phyloP scores from a whole-genome alignment of 2,113 vertebrate species.

The Alethe castanea region DNA sequence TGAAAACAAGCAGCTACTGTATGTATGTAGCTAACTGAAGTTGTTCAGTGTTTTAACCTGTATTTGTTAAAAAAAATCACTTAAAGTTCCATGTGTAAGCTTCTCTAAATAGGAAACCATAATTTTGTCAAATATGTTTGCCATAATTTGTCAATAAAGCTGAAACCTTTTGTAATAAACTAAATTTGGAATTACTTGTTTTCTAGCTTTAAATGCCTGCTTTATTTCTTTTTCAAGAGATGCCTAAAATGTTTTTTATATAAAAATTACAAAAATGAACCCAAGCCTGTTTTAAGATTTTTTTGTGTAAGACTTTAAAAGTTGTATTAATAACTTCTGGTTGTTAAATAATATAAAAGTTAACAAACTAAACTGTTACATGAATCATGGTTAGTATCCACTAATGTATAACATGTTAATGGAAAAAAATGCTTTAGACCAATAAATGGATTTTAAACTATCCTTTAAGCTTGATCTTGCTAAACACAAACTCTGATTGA shows the following conservation, averaged over 20 bases:
- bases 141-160: conserved; percentile 91
- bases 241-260: conserved; percentile 88
- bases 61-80: conserved; percentile 96
- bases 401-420: conserved; percentile 93
- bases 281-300: conserved; percentile 86
- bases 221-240: conserved; percentile 87
- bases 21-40: conserved; percentile 95
- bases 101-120: conserved; percentile 96
- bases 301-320: conserved; percentile 89
- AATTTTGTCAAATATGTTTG: conserved; percentile 91
- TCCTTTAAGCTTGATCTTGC: conserved; percentile 92
- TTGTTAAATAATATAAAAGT: conserved; percentile 93
- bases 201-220: conserved; percentile 88
- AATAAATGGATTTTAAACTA: conserved; percentile 96
- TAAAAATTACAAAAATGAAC: conserved; percentile 87
- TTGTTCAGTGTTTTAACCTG: conserved; percentile 98
- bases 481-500: conserved; percentile 96
- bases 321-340: conserved; percentile 88
- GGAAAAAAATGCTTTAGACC: conserved; percentile 86
- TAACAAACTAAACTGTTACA: conserved; percentile 89
- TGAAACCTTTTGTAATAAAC: conserved; percentile 89
- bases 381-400: conserved; percentile 87
- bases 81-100: conserved; percentile 94
- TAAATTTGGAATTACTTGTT: conserved; percentile 89
- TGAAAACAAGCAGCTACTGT: conserved; percentile 85